phyloP scores from a whole-genome alignment of 2,888 invertebrate species.

The Byasa hedistus region DNA sequence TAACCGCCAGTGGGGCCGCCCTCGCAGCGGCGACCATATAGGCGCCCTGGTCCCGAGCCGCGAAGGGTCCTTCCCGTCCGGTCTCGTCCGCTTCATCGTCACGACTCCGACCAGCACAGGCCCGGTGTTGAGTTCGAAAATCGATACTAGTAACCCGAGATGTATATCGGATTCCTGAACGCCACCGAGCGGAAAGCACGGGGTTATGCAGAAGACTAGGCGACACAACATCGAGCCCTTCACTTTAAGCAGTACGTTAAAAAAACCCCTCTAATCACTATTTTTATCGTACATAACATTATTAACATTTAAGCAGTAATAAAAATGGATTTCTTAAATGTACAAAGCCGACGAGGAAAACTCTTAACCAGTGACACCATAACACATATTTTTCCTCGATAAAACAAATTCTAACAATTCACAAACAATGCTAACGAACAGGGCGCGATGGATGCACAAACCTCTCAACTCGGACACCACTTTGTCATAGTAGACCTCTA shows the following conservation, averaged over 20 bases:
- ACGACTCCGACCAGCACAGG: constrained; percentile 53
- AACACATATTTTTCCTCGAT: constrained; percentile 7
- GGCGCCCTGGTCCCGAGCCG: constrained; percentile 47
- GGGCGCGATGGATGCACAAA: constrained; percentile 48
- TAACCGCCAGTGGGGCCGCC: constrained; percentile 77
- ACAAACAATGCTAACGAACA: constrained; percentile 11
- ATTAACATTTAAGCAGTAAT: not conserved
- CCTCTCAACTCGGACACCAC: constrained; percentile 80
- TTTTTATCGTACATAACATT: not conserved
- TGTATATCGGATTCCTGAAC: constrained; percentile 59
- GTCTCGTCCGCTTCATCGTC: constrained; percentile 58
- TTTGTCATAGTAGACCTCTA: constrained; percentile 80
- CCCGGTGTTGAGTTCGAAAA: constrained; percentile 61
- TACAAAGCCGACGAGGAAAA: constrained; percentile 15
- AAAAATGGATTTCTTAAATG: not conserved
- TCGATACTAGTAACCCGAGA: constrained; percentile 65
- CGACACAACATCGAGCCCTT: constrained; percentile 26
- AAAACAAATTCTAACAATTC: constrained; percentile 5
- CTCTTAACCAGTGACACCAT: not conserved
- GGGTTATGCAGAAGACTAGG: constrained; percentile 38
- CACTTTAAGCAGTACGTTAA: constrained; percentile 16
- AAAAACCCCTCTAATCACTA: not conserved
- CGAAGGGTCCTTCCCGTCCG: constrained; percentile 49
- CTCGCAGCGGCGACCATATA: constrained; percentile 68
- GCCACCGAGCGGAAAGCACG: constrained; percentile 64